phyloP scores from a whole-genome alignment of 1,140 invertebrate genomes.

The Delia radicum region DNA sequence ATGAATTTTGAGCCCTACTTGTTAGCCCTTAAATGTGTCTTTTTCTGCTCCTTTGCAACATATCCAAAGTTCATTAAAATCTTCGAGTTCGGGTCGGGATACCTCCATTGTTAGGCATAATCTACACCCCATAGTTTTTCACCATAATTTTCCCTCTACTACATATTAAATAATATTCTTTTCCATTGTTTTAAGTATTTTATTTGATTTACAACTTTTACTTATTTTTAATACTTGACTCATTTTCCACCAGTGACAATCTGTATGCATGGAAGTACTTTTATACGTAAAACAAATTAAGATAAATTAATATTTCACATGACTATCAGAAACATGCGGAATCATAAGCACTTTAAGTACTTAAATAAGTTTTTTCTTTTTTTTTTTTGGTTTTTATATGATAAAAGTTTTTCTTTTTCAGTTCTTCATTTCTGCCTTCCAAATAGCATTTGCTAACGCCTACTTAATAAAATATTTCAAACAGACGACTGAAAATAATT shows the following conservation, averaged over 20 bases:
- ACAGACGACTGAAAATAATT: background rate
- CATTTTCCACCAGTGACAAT: background rate
- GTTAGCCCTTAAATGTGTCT: too few species aligned
- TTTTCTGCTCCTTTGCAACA: too few species aligned
- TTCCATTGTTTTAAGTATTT: background rate
- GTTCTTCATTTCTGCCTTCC: background rate
- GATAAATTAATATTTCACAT: slow-evolving; percentile 23
- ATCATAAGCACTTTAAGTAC: slow-evolving; percentile 15
- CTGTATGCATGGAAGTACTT: background rate
- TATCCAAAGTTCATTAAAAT: too few species aligned
- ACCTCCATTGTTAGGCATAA: too few species aligned
- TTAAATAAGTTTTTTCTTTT: slow-evolving; percentile 13
- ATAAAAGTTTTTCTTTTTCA: background rate
- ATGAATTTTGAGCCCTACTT: too few species aligned
- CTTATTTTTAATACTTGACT: background rate
- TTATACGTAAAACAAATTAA: slow-evolving; percentile 6
- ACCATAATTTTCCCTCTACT: too few species aligned
- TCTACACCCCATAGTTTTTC: too few species aligned
- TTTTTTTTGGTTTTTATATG: background rate
- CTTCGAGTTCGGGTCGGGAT: too few species aligned
- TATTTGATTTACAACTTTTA: background rate
- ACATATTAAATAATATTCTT: too few species aligned
- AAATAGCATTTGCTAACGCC: background rate
- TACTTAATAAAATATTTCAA: slow-evolving; percentile 17
- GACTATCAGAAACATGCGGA: slow-evolving; percentile 10